Conservation (phyloP, 1,140 invertebrate species). For the Macrobrachium rosenbergii region DNA sequence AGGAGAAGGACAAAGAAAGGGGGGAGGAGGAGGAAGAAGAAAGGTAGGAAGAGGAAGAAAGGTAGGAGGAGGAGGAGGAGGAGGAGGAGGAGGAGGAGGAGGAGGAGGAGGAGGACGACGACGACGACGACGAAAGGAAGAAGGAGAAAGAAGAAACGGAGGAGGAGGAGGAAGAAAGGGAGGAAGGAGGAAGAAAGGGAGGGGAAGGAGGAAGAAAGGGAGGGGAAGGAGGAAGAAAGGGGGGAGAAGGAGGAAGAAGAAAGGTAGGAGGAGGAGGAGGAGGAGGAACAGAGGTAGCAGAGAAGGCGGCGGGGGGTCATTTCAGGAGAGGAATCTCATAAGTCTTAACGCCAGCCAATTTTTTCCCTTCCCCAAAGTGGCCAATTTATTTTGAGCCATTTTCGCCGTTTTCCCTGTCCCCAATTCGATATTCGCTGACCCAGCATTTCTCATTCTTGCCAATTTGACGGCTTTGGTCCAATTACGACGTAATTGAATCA, state of each 20-base stretch:
- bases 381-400: no score
- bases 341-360: no score
- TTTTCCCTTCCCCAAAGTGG: no score
- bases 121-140: not conserved
- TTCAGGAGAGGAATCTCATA: no score
- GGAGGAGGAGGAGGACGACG: not conserved
- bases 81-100: not conserved
- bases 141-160: not conserved
- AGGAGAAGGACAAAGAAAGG: not conserved
- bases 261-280: not conserved
- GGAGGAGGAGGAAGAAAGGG: not conserved
- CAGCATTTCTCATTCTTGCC: no score
- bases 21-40: not conserved
- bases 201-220: not conserved
- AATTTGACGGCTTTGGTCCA: no score
- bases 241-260: not conserved
- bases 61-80: not conserved
- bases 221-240: not conserved
- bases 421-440: no score
- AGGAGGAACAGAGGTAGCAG: not conserved
- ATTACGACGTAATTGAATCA: no score
- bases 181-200: not conserved
- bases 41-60: not conserved
- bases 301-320: not conserved
- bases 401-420: no score